A percentile compares a stretch with the other conserved stretches of the same genome.
phyloP scores from a whole-genome alignment of 2,797 vertebrate genomes.

The Acanthiza pusilla region DNA sequence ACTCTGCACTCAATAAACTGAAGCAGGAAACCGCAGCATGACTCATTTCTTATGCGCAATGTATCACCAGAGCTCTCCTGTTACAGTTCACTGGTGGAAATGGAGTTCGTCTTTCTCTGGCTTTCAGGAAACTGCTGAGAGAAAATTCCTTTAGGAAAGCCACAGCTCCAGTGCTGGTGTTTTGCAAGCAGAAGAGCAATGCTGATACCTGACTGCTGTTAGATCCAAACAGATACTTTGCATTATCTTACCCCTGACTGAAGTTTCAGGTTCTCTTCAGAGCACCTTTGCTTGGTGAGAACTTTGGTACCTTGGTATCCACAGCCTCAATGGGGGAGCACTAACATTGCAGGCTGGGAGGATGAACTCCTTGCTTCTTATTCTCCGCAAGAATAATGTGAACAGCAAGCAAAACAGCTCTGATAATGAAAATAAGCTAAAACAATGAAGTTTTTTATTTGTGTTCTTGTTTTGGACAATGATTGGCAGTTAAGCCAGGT shows the following conservation, averaged over 20 bases:
- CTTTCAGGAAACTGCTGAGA: constrained; percentile 48
- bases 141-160: constrained; percentile 27
- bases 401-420: not conserved
- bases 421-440: constrained; percentile 3
- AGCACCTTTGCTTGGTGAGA: not conserved
- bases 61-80: constrained; percentile 16
- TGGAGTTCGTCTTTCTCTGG: constrained; percentile 36
- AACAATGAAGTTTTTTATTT: not conserved
- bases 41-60: constrained; percentile 49
- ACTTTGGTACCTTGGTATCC: not conserved
- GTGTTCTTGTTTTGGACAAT: not conserved
- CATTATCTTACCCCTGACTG: not conserved
- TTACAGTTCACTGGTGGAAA: constrained; percentile 55
- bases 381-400: not conserved
- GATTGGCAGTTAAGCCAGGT: not conserved
- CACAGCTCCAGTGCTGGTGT: not conserved
- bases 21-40: constrained; percentile 29
- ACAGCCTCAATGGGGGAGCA: not conserved
- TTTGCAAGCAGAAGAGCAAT: not conserved
- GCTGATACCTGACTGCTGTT: not conserved
- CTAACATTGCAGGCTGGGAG: not conserved
- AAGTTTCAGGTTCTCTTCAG: not conserved
- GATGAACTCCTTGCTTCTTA: not conserved
- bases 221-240: not conserved
- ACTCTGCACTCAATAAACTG: not conserved